Percentiles rank a stretch among this genome's conserved stretches.
These are phyloP conservation scores for Drosophila peninsularis DNA, from an alignment of 2,888 invertebrate species.

Conservation along the genomic window DNA sequence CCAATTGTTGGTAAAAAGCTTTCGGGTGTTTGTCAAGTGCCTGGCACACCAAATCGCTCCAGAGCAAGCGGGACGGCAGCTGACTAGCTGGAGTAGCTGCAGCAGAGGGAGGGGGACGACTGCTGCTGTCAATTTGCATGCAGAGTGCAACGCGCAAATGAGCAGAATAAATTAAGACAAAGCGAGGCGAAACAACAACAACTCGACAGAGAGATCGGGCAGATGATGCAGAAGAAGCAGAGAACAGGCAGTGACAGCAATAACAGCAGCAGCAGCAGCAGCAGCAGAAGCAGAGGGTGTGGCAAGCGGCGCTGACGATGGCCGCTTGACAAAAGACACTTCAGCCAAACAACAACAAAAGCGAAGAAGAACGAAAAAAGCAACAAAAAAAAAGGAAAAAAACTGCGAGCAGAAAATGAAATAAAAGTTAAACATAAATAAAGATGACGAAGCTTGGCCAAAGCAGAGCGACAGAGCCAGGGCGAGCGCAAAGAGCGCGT, in stretches of 20 bases:
- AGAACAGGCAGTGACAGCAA: conserved; percentile 4
- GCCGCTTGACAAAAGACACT: conserved; percentile 76
- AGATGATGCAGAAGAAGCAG: conserved; percentile 23
- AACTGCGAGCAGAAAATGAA: conserved; percentile 33
- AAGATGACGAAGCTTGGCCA: conserved; percentile 76
- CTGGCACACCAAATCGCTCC: conserved; percentile 14
- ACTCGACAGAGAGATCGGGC: conserved; percentile 14
- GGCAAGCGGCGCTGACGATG: conserved; percentile 63
- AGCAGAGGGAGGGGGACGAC: not conserved
- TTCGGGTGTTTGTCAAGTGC: conserved; percentile 78
- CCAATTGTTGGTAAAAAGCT: conserved; percentile 63
- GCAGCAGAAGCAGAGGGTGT: conserved; percentile 31
- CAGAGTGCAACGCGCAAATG: conserved; percentile 61
- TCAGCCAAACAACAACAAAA: conserved; percentile 20
- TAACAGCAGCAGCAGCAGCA: not conserved
- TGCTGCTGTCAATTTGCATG: conserved; percentile 51
- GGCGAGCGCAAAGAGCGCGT: not conserved
- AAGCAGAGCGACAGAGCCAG: conserved; percentile 8
- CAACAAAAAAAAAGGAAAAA: conserved; percentile 3
- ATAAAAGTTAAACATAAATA: conserved; percentile 70
- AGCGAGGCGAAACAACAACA: conserved; percentile 16
- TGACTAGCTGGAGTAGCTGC: not conserved
- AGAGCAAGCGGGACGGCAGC: conserved; percentile 21
- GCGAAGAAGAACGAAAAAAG: conserved; percentile 1
- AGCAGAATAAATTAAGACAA: conserved; percentile 70